These are phyloP conservation scores for Vidua chalybeata DNA, from an alignment of 2,113 vertebrate genomes.

Conservation along the genomic window DNA sequence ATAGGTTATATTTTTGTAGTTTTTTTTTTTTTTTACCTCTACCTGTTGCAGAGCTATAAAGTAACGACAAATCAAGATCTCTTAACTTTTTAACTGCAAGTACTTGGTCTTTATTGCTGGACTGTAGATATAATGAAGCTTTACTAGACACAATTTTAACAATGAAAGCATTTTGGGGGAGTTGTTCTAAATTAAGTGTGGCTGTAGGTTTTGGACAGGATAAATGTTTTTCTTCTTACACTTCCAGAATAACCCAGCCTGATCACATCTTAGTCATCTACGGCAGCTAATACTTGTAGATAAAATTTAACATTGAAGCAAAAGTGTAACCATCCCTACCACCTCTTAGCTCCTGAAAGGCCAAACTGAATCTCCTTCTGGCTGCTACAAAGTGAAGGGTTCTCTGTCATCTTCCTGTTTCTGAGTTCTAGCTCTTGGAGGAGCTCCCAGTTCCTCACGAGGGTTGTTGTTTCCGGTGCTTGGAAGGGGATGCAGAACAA, in stretches of 20 bases:
- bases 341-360: not conserved
- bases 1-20: not conserved
- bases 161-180: not conserved
- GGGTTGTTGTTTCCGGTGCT: not conserved
- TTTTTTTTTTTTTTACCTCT: not conserved
- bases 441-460: not conserved
- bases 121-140: not conserved
- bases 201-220: not conserved
- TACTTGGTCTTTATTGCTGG: not conserved
- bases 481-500: not conserved
- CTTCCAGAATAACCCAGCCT: not conserved
- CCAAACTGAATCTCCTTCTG: not conserved
- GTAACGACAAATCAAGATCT: not conserved
- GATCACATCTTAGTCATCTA: rapidly evolving
- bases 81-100: not conserved
- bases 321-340: not conserved
- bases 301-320: not conserved
- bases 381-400: not conserved
- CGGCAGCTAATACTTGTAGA: not conserved
- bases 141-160: not conserved
- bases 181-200: not conserved
- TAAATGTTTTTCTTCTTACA: not conserved
- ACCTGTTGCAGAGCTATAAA: not conserved
- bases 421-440: not conserved
- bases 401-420: not conserved